A percentile compares a stretch with the other conserved stretches of the same genome.
These are phyloP conservation scores for Maconellicoccus hirsutus DNA, from an alignment of 1,140 invertebrate species.

Conservation along the genomic window DNA sequence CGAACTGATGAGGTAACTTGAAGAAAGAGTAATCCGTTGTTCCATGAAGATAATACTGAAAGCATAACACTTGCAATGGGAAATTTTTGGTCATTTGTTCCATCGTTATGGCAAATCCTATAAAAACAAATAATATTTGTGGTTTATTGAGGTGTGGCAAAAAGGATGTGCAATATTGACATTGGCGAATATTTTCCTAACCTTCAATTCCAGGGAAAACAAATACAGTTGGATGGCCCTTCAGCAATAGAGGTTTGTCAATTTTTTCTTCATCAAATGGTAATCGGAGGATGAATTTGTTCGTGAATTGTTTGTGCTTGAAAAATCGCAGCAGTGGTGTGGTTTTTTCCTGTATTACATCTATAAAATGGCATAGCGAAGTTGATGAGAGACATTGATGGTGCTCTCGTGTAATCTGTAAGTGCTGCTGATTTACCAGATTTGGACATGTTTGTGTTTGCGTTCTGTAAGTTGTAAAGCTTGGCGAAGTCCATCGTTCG, in stretches of 20 bases:
- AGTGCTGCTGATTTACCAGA: neutral
- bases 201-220: neutral
- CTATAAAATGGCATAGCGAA: neutral
- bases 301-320: neutral
- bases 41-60: constrained; percentile 46
- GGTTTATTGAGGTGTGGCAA: neutral
- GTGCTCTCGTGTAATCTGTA: no score
- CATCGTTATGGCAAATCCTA: constrained; percentile 47
- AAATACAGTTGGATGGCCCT: neutral
- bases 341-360: neutral
- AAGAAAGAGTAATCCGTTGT: neutral
- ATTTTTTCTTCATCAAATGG: neutral
- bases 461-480: neutral
- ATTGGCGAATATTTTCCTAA: neutral
- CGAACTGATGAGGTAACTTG: neutral
- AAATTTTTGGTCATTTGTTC: constrained; percentile 45
- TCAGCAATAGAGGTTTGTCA: neutral
- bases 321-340: neutral
- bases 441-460: neutral
- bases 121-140: constrained; percentile 44
- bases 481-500: neutral
- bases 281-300: neutral
- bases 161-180: no score
- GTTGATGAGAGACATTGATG: neutral
- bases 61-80: constrained; percentile 48